A percentile compares a stretch with the other conserved stretches of the same genome.
Conservation (phyloP, 2,113 vertebrate genomes). For the Ascaphus truei region DNA sequence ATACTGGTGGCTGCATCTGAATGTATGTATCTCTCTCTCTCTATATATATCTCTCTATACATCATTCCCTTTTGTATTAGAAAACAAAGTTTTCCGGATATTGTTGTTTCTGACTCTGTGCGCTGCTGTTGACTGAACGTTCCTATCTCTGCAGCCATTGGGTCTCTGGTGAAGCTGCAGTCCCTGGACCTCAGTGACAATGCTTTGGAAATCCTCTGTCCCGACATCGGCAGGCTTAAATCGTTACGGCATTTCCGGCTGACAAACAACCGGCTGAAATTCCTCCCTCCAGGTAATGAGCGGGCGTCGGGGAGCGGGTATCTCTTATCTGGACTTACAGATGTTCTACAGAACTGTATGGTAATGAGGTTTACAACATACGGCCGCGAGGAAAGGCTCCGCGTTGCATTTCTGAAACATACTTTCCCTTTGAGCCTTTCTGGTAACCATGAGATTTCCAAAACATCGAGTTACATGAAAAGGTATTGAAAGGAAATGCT, state of each 20-base stretch:
- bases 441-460: not conserved
- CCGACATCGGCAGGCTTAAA: slow-evolving; percentile 86
- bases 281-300: slow-evolving; percentile 76
- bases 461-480: not conserved
- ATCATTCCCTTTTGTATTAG: no score
- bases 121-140: not conserved
- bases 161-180: slow-evolving; percentile 84
- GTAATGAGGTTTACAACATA: not conserved
- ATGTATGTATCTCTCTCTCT: no score
- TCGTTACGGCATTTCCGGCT: slow-evolving; percentile 86
- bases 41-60: no score
- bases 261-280: slow-evolving; percentile 88
- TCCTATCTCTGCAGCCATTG: slow-evolving; percentile 76
- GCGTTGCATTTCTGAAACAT: not conserved
- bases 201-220: slow-evolving; percentile 86
- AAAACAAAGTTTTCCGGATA: no score
- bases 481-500: slow-evolving; percentile 21
- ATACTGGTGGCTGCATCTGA: no score
- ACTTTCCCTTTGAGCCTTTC: slow-evolving; percentile 4
- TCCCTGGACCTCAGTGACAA: slow-evolving; percentile 93
- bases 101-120: no score
- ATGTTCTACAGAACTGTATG: no score
- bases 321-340: no score
- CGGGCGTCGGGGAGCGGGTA: no score
- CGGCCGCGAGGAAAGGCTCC: not conserved